Base-by-base conservation (phyloP, 2,797 vertebrate species). In the Poeciliopsis gracilis region DNA sequence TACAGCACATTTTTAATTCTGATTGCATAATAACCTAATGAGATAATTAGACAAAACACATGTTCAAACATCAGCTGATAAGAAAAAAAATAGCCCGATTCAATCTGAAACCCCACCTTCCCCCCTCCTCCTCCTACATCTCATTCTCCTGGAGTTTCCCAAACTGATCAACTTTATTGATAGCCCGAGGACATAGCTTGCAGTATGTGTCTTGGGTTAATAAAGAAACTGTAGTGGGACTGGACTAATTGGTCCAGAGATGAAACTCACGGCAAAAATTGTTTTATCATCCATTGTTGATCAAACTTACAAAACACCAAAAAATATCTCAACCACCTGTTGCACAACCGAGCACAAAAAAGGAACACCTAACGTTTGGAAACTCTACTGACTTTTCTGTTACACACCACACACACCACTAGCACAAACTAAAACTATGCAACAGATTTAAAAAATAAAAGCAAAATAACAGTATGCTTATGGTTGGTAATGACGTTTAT, bases 91-190 rank as follows among this genome's bases (percentile, higher is more conserved):
- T 72, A 82, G 84, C 51, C 74, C 76, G 73, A 82, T 85, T 78
- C 53, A 51, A 63, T 25, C 61, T 74, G 69, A 82, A 78, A 73
- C 53, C 12, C 12, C 0, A 0, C 71, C 73, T n/a, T n/a, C n/a
- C n/a, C n/a, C n/a, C n/a, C n/a, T n/a, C 75, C 67, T 46, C 76
- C 67, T 72, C 63, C 82, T 76, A 79, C 79, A 5, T 43, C 45
- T 72, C 25, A 83, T 75, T 89, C 77, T 43, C 77, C 77, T 74
- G 77, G 69, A 82, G 69, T 85, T 83, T 80, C 77, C 79, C 75
- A 36, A 82, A 47, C 72, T 90, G 79, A 90, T 92, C 85, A 88
- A 83, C 78, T 84, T 90, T 92, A 93, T 92, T 91, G 93, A 93
- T 41, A 57, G 78, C 76, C 76, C n/a, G 78, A 72, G 76, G 75